Evolutionary conservation across 2,888 invertebrate species (phyloP), one percentile per base, ranked within the genome.

Genomic region (Auanema freiburgensis): DNA sequence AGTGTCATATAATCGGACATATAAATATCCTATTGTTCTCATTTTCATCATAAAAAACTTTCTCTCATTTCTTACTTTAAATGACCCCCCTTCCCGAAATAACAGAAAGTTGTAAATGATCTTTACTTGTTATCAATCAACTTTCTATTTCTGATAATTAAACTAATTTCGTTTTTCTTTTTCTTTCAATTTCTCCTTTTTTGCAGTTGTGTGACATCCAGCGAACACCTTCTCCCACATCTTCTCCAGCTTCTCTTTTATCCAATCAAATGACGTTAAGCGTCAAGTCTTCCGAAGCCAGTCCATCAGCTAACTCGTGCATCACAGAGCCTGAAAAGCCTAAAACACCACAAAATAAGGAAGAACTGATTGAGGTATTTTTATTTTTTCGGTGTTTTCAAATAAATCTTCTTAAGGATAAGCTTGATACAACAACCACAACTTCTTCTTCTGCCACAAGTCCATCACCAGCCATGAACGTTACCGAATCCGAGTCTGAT

Each of bases 201-300:
- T 46, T 46, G 16, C 46, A 46, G 46, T 46, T 46, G 46, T 46
- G 46, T 21, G 46, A 46, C 46, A 46, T 46, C 33, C 33, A 33
- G 33, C 33, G 33, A 10, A 41, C 63, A 18, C 53, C 64, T 8
- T 50, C 52, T 14, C 59, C 59, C 4, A 21, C 24, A n/a, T 59
- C 63, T 43, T 33, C 33, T 33, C 59, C 63, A 6, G 25, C 63
- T 21, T 53, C 59, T 18, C 55, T 63, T 41, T 57, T 58, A n/a
- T 58, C 63, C n/a, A 23, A 18, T 18, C 42, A 57, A 50, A 23
- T 58, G 49, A 33, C 33, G 33, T 51, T 50, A 21, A 49, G 49
- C 16, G 18, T 50, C 23, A 33, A 25, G 8, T 63, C 63, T 14
- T 16, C 59, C 24, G 49, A 25, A n/a, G 63, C 18, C 14, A 23